Conservation (phyloP, 2,888 invertebrate species). For the Campoplex nolae region DNA sequence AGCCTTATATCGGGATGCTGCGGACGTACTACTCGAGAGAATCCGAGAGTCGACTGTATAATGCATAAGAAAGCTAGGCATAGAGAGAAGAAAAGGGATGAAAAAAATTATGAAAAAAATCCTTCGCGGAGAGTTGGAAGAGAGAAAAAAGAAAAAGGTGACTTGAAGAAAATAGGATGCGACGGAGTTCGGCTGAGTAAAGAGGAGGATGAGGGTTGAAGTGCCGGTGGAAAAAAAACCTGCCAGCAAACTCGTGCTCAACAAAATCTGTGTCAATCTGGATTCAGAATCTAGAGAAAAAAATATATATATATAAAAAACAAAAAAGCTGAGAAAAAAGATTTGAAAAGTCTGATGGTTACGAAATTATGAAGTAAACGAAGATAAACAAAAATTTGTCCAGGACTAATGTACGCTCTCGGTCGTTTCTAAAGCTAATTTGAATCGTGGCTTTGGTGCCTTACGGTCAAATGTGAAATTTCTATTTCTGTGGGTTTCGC, state of each 20-base stretch:
- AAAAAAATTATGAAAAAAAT: conserved; percentile 22
- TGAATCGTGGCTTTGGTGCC: neutral
- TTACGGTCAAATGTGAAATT: neutral
- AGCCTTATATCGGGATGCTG: conserved; percentile 63
- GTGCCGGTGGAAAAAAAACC: neutral
- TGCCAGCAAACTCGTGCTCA: conserved; percentile 10
- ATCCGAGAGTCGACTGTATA: conserved; percentile 35
- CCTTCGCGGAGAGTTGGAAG: neutral
- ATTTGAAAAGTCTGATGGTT: neutral
- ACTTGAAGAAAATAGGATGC: conserved; percentile 54
- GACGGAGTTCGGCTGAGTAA: conserved; percentile 29
- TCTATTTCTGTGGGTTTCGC: neutral
- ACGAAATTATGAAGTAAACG: neutral
- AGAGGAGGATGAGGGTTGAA: conserved; percentile 32
- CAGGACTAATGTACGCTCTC: conserved; percentile 54
- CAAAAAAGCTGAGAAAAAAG: neutral
- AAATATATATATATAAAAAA: neutral
- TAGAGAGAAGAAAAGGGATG: conserved; percentile 12
- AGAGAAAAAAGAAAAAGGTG: conserved; percentile 24
- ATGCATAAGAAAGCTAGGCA: conserved; percentile 15
- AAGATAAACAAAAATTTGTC: conserved; percentile 1
- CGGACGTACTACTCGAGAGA: conserved; percentile 55
- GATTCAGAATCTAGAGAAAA: neutral
- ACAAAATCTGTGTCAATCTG: conserved; percentile 34
- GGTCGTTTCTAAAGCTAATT: neutral